Base-by-base conservation (phyloP, 2,113 vertebrate species). In the Hippocampus guttulatus region DNA sequence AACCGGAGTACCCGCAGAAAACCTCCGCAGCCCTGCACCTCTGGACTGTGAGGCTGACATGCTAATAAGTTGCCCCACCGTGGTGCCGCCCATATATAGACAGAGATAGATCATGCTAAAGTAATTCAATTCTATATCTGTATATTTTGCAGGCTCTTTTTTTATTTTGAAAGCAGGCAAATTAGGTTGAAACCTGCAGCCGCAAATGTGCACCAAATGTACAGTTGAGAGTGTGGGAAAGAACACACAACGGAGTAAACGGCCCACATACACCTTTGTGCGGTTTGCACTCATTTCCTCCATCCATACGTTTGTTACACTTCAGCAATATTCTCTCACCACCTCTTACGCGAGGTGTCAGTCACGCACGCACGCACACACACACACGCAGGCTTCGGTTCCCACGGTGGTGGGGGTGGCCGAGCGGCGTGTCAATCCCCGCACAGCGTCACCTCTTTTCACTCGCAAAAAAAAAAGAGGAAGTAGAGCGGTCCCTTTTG, bases 341-440 rank as follows among this genome's bases (percentile, higher is more conserved):
- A 75, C 64, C 54, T 38, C 15, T 43, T 47, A 58, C 64, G 16
- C 70, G 21, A 68, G 12, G 75, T 43, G 55, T 38, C 76, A 67
- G 75, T 16, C 66, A 20, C 71, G 68, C 75, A 62, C 75, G 33
- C 73, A 75, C 78, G n/a, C 71, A 66, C 78, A 76, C 73, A 64
- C 76, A 80, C 68, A 76, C 88, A 77, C 88, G 33, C 6, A 38
- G 33, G 33, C 33, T 38, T 78, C 85, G 83, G 90, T 93, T 93
- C 92, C 91, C 92, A 93, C 92, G 92, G 88, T 91, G 83, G 73
- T 63, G 68, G 79, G 77, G 76, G 84, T 76, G 75, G 79, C 81
- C 66, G 83, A 82, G 80, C 80, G 71, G 87, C 79, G 84, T 84
- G 89, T 88, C 91, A 90, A 85, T 91, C 88, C 69, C 78, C 75